Conservation (phyloP, 2,888 invertebrate species). For the Caenorhabditis sp. region DNA sequence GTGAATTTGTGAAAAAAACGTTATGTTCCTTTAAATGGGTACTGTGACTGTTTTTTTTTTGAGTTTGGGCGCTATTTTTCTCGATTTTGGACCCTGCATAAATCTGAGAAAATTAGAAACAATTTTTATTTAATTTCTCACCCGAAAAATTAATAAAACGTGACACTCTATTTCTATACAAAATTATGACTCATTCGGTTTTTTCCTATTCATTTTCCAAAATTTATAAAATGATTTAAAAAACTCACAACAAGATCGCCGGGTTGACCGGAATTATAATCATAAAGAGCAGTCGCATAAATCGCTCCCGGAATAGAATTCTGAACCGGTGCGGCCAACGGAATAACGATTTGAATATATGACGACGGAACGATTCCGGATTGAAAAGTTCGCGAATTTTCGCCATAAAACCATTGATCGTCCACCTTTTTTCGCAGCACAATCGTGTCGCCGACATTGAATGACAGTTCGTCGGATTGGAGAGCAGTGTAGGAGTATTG, state of each 20-base stretch:
- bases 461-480: slow-evolving; percentile 59
- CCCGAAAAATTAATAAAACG: no score
- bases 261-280: slow-evolving; percentile 55
- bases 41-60: no score
- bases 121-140: no score
- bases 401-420: slow-evolving; percentile 65
- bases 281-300: slow-evolving; percentile 59
- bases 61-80: no score
- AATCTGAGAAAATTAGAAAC: no score
- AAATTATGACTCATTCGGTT: no score
- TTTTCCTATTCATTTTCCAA: no score
- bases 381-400: slow-evolving; percentile 42
- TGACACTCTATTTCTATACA: no score
- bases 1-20: no score
- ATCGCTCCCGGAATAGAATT: slow-evolving; percentile 4
- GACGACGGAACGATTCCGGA: slow-evolving; percentile 62
- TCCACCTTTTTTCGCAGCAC: slow-evolving; percentile 61
- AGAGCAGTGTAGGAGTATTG: slow-evolving; percentile 57
- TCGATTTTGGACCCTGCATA: no score
- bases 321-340: slow-evolving; percentile 34
- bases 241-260: slow-evolving; percentile 51
- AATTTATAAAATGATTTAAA: no score
- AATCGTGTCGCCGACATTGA: slow-evolving; percentile 55
- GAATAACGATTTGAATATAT: slow-evolving; percentile 60
- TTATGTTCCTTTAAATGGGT: no score